phyloP scores from a whole-genome alignment of 2,797 vertebrate species.

The Gastrophryne carolinensis region DNA sequence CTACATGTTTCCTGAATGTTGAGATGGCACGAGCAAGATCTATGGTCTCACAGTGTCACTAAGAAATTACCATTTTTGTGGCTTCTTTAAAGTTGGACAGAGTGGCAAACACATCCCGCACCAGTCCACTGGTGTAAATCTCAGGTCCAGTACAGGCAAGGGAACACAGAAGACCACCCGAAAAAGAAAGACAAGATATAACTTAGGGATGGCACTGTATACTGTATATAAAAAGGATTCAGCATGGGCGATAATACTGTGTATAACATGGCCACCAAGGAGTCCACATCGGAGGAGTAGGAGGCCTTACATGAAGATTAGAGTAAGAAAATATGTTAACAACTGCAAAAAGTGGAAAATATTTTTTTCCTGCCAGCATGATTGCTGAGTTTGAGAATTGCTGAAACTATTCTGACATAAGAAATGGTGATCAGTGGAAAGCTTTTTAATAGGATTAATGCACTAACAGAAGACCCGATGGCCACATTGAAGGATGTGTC shows the following conservation, averaged over 20 bases:
- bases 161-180: no score
- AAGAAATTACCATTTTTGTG: no score
- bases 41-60: no score
- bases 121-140: no score
- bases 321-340: slow-evolving; percentile 24
- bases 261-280: slow-evolving; percentile 20
- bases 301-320: slow-evolving; percentile 42
- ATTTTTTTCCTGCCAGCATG: neutral
- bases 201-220: no score
- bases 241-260: slow-evolving; percentile 43
- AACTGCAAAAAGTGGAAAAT: slow-evolving; percentile 24
- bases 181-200: no score
- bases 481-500: slow-evolving; percentile 7
- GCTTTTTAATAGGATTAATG: neutral
- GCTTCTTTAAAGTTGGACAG: no score
- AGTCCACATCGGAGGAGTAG: slow-evolving; percentile 31
- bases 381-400: slow-evolving; percentile 10
- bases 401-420: neutral
- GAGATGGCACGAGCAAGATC: no score
- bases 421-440: neutral
- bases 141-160: no score
- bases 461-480: neutral
- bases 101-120: no score
- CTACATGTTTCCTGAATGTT: no score
- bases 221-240: slow-evolving; percentile 46